Evolutionary conservation across 1,140 invertebrate species (phyloP).

Genomic region (Lordiphosa collinella): DNA sequence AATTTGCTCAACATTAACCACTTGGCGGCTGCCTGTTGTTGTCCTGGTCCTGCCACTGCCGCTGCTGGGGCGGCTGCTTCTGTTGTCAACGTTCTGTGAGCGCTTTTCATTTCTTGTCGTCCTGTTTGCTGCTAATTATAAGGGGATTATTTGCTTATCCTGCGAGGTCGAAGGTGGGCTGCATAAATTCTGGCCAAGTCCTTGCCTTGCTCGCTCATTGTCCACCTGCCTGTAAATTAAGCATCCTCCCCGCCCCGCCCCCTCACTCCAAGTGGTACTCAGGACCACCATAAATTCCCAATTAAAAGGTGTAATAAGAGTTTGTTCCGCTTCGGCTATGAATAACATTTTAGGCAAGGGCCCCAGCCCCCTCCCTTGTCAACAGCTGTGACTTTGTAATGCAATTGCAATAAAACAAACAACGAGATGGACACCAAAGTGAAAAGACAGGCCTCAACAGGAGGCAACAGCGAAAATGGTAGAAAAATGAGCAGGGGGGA

Average conservation of each 20-base stretch:
- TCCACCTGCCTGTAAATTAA: slow-evolving; percentile 44
- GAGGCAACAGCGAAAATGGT: background rate
- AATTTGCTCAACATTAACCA: slow-evolving; percentile 67
- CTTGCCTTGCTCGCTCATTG: slow-evolving; percentile 3
- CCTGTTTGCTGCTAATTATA: slow-evolving; percentile 61
- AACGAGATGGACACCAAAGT: slow-evolving; percentile 28
- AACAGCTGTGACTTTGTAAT: slow-evolving; percentile 51
- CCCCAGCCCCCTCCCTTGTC: slow-evolving; percentile 14
- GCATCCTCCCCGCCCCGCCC: background rate
- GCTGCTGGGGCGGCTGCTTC: slow-evolving; percentile 10
- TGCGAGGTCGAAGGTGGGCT: slow-evolving; percentile 31
- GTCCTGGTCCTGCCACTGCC: slow-evolving; percentile 11
- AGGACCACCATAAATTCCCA: slow-evolving; percentile 48
- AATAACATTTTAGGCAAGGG: slow-evolving; percentile 43
- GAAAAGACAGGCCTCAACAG: background rate
- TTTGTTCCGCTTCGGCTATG: slow-evolving; percentile 54
- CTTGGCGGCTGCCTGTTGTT: slow-evolving; percentile 45
- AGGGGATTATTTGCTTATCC: slow-evolving; percentile 66
- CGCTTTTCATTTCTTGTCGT: slow-evolving; percentile 20
- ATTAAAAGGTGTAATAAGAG: slow-evolving; percentile 65
- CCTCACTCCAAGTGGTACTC: background rate
- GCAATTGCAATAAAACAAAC: slow-evolving; percentile 62
- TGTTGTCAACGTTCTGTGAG: slow-evolving; percentile 37
- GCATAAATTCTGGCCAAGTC: slow-evolving; percentile 29
- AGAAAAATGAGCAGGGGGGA: background rate